Conservation (phyloP, 2,113 vertebrate genomes). For the Entelurus aequoreus region DNA sequence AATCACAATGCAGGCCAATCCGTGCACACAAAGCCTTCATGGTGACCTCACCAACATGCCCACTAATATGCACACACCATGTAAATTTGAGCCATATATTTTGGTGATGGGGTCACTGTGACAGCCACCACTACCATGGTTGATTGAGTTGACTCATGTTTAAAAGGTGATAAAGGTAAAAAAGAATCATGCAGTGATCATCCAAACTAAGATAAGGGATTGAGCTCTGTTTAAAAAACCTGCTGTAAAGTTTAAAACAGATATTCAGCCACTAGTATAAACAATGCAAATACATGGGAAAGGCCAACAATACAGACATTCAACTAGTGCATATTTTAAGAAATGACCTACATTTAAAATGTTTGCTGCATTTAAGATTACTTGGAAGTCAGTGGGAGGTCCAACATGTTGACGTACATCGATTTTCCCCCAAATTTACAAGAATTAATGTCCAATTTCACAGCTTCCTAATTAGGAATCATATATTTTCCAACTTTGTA, state of each 20-base stretch:
- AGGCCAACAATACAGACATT: background rate
- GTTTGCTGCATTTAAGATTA: background rate
- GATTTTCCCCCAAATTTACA: too few species aligned
- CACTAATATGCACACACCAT: background rate
- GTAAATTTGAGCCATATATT: background rate
- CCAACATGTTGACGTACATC: too few species aligned
- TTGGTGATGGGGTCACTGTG: constrained; percentile 43
- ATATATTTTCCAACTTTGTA: background rate
- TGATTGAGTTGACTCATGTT: background rate
- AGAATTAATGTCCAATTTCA: too few species aligned
- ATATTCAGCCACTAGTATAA: background rate
- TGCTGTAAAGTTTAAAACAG: constrained; percentile 2
- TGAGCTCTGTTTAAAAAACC: constrained; percentile 36
- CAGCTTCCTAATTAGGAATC: background rate
- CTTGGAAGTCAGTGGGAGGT: background rate
- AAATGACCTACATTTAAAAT: constrained; percentile 30
- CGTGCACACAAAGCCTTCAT: constrained; percentile 34
- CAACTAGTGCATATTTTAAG: background rate
- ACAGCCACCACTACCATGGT: background rate
- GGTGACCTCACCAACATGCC: constrained; percentile 42
- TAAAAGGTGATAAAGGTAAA: background rate
- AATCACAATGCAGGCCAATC: constrained; percentile 4
- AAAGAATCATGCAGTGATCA: constrained; percentile 10
- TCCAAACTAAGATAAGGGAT: constrained; percentile 18
- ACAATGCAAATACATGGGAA: background rate